Conservation (phyloP, 2,797 vertebrate species). For the Acanthurus leucopareius region DNA sequence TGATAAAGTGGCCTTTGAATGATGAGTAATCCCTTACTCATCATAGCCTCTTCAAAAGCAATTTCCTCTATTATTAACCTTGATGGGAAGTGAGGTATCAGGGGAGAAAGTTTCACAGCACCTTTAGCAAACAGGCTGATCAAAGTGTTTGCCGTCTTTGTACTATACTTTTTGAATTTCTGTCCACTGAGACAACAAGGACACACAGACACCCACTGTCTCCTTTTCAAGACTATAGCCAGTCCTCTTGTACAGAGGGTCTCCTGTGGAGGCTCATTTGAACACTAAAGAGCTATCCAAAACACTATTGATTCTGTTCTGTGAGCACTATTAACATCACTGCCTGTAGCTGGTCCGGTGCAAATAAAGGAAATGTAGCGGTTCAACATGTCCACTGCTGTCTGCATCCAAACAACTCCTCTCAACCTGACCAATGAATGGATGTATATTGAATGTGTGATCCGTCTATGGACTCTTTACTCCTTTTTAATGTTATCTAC, state of each 20-base stretch:
- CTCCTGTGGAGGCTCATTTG: conserved; percentile 59
- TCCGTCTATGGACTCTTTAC: conserved; percentile 13
- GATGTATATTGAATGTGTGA: conserved; percentile 38
- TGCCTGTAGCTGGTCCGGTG: conserved; percentile 4
- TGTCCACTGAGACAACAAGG: conserved; percentile 64
- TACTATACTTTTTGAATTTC: conserved; percentile 58
- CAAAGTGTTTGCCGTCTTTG: conserved; percentile 69
- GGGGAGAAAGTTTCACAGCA: conserved; percentile 66
- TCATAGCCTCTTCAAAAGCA: conserved; percentile 56
- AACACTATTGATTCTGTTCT: conserved; percentile 62
- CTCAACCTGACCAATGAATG: conserved; percentile 8
- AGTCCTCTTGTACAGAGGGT: conserved; percentile 63
- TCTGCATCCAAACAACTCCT: conserved; percentile 18
- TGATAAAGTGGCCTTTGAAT: conserved; percentile 64
- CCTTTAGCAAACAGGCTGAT: conserved; percentile 65
- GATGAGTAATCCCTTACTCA: conserved; percentile 63
- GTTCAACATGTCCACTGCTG: conserved; percentile 24
- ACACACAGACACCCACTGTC: conserved; percentile 69
- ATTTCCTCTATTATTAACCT: conserved; percentile 72
- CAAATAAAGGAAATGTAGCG: conserved; percentile 6
- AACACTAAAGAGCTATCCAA: conserved; percentile 59
- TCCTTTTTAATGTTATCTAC: conserved; percentile 21
- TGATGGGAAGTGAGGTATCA: conserved; percentile 58
- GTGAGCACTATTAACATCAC: conserved; percentile 43
- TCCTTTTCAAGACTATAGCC: conserved; percentile 62